These are phyloP conservation scores for Coboldia fuscipes DNA, from an alignment of 1,140 invertebrate genomes.

Conservation along the genomic window DNA sequence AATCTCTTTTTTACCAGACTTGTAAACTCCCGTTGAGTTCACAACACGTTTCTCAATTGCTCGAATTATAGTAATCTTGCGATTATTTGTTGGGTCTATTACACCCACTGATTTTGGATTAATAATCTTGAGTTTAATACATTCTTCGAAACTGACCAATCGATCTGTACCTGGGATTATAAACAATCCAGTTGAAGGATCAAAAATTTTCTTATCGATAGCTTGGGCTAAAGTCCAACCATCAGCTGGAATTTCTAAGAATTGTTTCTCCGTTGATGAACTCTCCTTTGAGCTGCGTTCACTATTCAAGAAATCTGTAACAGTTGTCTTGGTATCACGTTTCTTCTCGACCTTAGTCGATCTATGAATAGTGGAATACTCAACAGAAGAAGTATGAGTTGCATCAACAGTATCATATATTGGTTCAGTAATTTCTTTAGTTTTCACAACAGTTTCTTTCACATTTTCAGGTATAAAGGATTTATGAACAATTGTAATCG, in stretches of 20 bases:
- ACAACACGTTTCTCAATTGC: conserved; percentile 59
- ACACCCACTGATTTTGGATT: conserved; percentile 59
- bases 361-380: conserved; percentile 1
- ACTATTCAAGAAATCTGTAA: conserved; percentile 23
- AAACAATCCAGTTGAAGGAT: conserved; percentile 62
- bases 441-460: conserved; percentile 22
- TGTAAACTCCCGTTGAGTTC: conserved; percentile 55
- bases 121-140: conserved; percentile 64
- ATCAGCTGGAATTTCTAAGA: conserved; percentile 52
- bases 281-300: conserved; percentile 15
- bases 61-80: conserved; percentile 44
- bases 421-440: conserved; percentile 19
- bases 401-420: conserved; percentile 9
- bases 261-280: conserved; percentile 16
- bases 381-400: conserved; percentile 1
- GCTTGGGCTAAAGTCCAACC: conserved; percentile 62
- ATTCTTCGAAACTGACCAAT: conserved; percentile 69
- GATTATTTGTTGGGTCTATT: conserved; percentile 45
- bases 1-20: conserved; percentile 27
- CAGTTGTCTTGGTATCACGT: conserved; percentile 19
- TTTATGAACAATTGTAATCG: conserved; percentile 20
- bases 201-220: conserved; percentile 53
- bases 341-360: conserved; percentile 13
- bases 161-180: conserved; percentile 71
- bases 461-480: conserved; percentile 13